Evolutionary conservation across 2,797 vertebrate genomes (phyloP).

Genomic region (Rhinophrynus dorsalis): DNA sequence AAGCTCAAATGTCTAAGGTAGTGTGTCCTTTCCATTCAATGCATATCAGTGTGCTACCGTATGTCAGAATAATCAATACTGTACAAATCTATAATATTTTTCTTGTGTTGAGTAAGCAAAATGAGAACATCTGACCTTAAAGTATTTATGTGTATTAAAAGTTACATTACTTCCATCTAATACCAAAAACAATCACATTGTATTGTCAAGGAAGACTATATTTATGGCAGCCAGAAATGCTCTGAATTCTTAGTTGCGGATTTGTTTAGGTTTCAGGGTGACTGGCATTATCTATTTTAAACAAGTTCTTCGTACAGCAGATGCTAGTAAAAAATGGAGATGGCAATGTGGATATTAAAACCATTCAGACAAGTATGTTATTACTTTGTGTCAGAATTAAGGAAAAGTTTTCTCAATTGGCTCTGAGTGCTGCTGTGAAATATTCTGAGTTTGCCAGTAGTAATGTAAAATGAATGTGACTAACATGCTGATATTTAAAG

Average conservation of each 20-base stretch:
- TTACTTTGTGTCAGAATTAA: slow-evolving; percentile 24
- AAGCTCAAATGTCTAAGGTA: too few species aligned
- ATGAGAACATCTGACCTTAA: neutral
- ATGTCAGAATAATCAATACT: too few species aligned
- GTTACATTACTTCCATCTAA: slow-evolving; percentile 6
- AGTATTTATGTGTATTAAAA: neutral
- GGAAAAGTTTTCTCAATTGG: slow-evolving; percentile 20
- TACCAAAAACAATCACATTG: slow-evolving; percentile 3
- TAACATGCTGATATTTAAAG: neutral
- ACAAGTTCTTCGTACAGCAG: neutral
- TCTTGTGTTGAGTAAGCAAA: neutral
- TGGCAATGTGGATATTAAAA: slow-evolving; percentile 4
- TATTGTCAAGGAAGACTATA: neutral
- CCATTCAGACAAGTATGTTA: slow-evolving; percentile 7
- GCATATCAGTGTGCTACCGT: too few species aligned
- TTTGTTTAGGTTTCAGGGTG: slow-evolving; percentile 28
- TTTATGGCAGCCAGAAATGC: neutral
- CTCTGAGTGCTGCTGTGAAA: slow-evolving; percentile 7
- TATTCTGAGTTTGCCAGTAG: slow-evolving; percentile 12
- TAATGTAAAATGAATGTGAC: slow-evolving; percentile 1
- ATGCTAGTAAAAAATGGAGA: slow-evolving; percentile 31
- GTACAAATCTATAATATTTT: too few species aligned
- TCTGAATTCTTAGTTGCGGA: neutral
- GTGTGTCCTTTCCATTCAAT: too few species aligned
- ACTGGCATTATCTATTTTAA: slow-evolving; percentile 5